These are phyloP conservation scores for Eupithecia pulchellata DNA, from an alignment of 2,888 invertebrate genomes.

Conservation along the genomic window DNA sequence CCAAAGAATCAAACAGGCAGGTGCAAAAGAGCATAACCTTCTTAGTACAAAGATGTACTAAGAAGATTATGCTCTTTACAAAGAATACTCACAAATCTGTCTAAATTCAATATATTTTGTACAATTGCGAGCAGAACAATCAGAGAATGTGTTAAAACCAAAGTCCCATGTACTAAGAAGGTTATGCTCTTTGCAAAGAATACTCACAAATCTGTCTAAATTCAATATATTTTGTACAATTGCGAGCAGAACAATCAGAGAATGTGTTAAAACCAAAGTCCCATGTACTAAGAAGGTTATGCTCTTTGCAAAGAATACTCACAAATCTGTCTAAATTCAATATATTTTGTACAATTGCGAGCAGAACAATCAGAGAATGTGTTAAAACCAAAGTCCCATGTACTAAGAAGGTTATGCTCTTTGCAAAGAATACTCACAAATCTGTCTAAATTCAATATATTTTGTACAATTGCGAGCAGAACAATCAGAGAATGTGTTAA, in stretches of 20 bases:
- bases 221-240: constrained; percentile 38
- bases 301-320: constrained; percentile 46
- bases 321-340: no score
- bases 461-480: constrained; percentile 45
- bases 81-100: no score
- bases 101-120: constrained; percentile 18
- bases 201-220: no score
- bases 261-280: not conserved
- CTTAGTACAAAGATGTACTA: constrained; percentile 26
- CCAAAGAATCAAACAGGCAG: not conserved
- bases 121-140: constrained; percentile 47
- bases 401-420: constrained; percentile 50
- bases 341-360: constrained; percentile 41
- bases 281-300: constrained; percentile 50
- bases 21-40: no score
- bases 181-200: constrained; percentile 49
- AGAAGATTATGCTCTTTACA: constrained; percentile 51
- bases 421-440: no score
- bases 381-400: not conserved
- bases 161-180: constrained; percentile 40
- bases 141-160: not conserved
- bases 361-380: constrained; percentile 36
- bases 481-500: constrained; percentile 27
- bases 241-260: constrained; percentile 40
- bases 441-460: constrained; percentile 4